Evolutionary conservation across 2,888 invertebrate genomes (phyloP).

Genomic region (Sphinx pinastri): DNA sequence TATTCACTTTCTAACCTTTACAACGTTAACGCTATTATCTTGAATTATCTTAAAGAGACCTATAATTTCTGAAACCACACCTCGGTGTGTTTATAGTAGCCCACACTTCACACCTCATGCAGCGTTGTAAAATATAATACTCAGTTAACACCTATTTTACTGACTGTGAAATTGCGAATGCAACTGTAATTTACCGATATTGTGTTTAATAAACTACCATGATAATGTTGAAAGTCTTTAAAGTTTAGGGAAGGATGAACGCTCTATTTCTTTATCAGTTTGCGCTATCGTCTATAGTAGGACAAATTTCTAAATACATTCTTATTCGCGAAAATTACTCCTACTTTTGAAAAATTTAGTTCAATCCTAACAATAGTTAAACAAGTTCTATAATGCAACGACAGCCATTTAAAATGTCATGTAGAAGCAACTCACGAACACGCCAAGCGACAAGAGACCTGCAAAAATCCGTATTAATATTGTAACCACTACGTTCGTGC

Average conservation of each 20-base stretch:
- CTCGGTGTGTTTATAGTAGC: not conserved
- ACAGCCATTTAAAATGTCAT: not conserved
- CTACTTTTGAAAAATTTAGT: too few relatives aligned
- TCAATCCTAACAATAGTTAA: not conserved
- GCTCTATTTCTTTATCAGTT: not conserved
- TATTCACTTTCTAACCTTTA: not conserved
- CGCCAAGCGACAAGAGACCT: constrained; percentile 11
- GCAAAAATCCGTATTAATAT: constrained; percentile 28
- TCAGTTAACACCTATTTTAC: constrained; percentile 1
- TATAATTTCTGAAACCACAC: constrained; percentile 24
- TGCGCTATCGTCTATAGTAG: too few relatives aligned
- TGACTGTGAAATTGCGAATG: not conserved
- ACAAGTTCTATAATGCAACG: not conserved
- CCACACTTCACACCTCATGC: constrained; percentile 1
- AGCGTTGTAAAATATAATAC: constrained; percentile 1
- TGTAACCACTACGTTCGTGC: constrained; percentile 26
- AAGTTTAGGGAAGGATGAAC: not conserved
- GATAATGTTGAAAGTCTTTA: not conserved
- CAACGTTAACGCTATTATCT: not conserved
- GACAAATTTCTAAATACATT: too few relatives aligned
- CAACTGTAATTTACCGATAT: constrained; percentile 6
- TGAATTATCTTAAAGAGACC: constrained; percentile 30
- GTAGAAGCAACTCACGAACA: constrained; percentile 2
- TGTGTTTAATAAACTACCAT: not conserved
- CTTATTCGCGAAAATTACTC: too few relatives aligned